Evolutionary conservation across 2,797 vertebrate genomes (phyloP).

Genomic region (Cyprinodon diabolis): DNA sequence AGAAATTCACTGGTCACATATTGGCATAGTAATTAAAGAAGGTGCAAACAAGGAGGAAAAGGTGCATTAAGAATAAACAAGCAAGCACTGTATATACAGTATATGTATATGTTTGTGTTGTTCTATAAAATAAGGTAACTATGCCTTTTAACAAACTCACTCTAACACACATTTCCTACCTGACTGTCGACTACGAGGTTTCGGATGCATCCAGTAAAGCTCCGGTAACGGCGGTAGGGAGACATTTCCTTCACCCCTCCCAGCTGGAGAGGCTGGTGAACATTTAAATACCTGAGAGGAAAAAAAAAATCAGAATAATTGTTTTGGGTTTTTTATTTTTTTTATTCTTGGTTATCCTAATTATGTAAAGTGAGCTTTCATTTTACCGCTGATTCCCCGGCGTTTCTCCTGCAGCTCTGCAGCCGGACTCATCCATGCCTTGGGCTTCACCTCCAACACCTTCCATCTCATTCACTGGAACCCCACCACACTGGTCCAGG

Average conservation of each 20-base stretch:
- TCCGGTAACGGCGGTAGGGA: slow-evolving; percentile 70
- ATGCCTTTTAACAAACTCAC: not conserved
- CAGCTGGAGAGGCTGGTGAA: slow-evolving; percentile 88
- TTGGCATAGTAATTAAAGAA: no score
- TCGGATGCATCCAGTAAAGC: slow-evolving; percentile 87
- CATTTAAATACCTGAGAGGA: slow-evolving; percentile 78
- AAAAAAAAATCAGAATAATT: no score
- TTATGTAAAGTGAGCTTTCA: not conserved
- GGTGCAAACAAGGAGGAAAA: no score
- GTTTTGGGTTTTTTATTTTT: no score
- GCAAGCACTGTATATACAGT: no score
- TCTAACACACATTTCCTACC: slow-evolving; percentile 67
- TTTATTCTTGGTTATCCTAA: not conserved
- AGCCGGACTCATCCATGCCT: slow-evolving; percentile 78
- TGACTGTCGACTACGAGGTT: slow-evolving; percentile 87
- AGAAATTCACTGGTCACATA: no score
- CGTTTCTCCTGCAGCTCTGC: slow-evolving; percentile 84
- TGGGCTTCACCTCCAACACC: slow-evolving; percentile 57
- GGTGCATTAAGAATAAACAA: no score
- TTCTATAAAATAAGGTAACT: no score
- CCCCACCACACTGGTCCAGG: slow-evolving; percentile 85
- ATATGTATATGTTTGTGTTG: no score
- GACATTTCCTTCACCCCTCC: slow-evolving; percentile 85
- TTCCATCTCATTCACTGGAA: slow-evolving; percentile 66
- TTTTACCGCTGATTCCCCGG: slow-evolving; percentile 81